A percentile compares a stretch with the other conserved stretches of the same genome.
These are phyloP conservation scores for Monochamus saltuarius DNA, from an alignment of 1,140 invertebrate genomes.

Conservation along the genomic window DNA sequence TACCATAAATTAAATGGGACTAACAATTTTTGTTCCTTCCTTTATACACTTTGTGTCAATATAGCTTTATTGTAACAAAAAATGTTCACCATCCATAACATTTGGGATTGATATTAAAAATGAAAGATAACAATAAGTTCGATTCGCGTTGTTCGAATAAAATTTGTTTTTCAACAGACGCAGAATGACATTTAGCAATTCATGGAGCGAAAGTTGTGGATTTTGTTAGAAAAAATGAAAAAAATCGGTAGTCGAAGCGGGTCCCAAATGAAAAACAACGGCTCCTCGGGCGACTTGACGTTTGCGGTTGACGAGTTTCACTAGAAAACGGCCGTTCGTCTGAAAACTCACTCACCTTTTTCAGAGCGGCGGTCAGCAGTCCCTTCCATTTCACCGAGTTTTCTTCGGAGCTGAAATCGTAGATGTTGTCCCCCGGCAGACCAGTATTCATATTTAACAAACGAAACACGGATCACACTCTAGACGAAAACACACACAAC, in stretches of 20 bases:
- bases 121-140: too few species aligned
- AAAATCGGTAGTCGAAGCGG: not conserved
- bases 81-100: too few species aligned
- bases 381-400: slow-evolving; percentile 88
- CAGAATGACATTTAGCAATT: not conserved
- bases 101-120: too few species aligned
- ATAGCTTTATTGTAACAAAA: too few species aligned
- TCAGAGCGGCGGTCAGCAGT: slow-evolving; percentile 76
- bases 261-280: too few species aligned
- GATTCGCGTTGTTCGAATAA: too few species aligned
- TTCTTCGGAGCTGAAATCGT: slow-evolving; percentile 86
- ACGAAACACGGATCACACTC: slow-evolving; percentile 18
- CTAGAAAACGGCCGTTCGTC: not conserved
- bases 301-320: not conserved
- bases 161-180: too few species aligned
- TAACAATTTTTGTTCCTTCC: not conserved
- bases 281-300: not conserved
- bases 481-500: slow-evolving; percentile 9
- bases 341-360: slow-evolving; percentile 60
- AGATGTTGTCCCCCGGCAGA: slow-evolving; percentile 60
- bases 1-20: slow-evolving; percentile 6
- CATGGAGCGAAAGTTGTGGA: not conserved
- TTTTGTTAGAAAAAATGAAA: not conserved
- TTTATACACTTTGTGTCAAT: too few species aligned
- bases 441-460: slow-evolving; percentile 34